Base-by-base conservation (phyloP, 2,113 vertebrate genomes). In the Taxidea taxus region DNA sequence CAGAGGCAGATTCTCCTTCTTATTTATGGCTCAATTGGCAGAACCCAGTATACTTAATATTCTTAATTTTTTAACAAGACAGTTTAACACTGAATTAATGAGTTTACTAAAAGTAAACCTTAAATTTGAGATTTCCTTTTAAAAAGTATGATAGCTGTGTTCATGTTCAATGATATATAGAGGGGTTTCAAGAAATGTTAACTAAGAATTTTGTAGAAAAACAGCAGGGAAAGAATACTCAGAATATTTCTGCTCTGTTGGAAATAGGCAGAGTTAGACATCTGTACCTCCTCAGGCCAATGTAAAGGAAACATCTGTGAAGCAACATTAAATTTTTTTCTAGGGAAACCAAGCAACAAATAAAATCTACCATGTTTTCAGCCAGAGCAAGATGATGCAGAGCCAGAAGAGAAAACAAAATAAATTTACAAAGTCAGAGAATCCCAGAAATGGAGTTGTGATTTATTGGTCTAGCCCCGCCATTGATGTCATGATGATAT, bases 211-310 rank as follows among this genome's bases (percentile, higher is more conserved):
- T 92, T 84, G 14, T 27, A 92, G 47, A 60, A 68, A 96, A 87
- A 87, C 12, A 92, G 21, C n/a, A 68, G 29, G 37, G 12, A 20
- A 34, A 87, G 23, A 87, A 34, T 68, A 27, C 54, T 90, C 39
- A 31, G 54, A 93, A 14, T 64, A 74, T 37, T 91, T 93, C 56
- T 91, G 12, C 70, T 62, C 49, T 81, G 42, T 37, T 96, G 80
- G 68, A 95, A 87, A 66, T 10, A 87, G 44, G 34, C 44, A 91
- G 64, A 77, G 58, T 90, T 95, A 96, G 75, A 95, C 97, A 98
- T 97, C 95, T 97, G 97, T 81, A 81, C 20, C 84, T 92, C 96
- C 97, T 96, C 88, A 95, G 97, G 96, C 91, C 95, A 96, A 70
- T 44, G 47, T 84, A 96, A 77, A 84, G 47, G 68, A 92, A 96